Evolutionary conservation across 2,888 invertebrate species (phyloP).

Genomic region (Elaeidobius kamerunicus): DNA sequence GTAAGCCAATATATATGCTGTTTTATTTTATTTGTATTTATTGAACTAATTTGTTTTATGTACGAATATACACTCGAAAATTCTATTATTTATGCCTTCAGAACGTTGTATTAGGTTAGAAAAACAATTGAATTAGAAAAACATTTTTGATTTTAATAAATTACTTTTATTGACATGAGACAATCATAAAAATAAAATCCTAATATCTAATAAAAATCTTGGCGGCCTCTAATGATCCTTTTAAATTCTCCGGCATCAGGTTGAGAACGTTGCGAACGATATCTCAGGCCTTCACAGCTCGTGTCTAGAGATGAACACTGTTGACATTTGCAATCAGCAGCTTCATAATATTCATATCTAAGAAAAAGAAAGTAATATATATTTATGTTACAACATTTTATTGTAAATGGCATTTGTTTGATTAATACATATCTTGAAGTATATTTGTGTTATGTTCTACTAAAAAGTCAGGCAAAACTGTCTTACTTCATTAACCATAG

Average conservation of each 20-base stretch:
- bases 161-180: no score
- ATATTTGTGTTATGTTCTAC: not conserved
- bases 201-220: constrained; percentile 7
- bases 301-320: constrained; percentile 66
- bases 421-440: constrained; percentile 10
- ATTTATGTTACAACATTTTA: not conserved
- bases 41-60: no score
- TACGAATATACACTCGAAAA: no score
- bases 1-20: no score
- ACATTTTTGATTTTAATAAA: no score
- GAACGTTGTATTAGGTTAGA: no score
- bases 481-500: not conserved
- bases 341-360: constrained; percentile 76
- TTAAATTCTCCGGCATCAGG: constrained; percentile 43
- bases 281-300: constrained; percentile 65
- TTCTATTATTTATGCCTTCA: no score
- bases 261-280: constrained; percentile 50
- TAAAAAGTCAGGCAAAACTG: not conserved
- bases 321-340: constrained; percentile 72
- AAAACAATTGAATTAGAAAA: no score
- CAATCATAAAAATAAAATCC: not conserved
- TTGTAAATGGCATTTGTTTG: not conserved
- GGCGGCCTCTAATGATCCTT: constrained; percentile 21
- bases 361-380: not conserved
- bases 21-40: no score